Percentiles rank a stretch among this genome's conserved stretches.
phyloP scores from a whole-genome alignment of 2,113 vertebrate genomes.

The Myodes glareolus region DNA sequence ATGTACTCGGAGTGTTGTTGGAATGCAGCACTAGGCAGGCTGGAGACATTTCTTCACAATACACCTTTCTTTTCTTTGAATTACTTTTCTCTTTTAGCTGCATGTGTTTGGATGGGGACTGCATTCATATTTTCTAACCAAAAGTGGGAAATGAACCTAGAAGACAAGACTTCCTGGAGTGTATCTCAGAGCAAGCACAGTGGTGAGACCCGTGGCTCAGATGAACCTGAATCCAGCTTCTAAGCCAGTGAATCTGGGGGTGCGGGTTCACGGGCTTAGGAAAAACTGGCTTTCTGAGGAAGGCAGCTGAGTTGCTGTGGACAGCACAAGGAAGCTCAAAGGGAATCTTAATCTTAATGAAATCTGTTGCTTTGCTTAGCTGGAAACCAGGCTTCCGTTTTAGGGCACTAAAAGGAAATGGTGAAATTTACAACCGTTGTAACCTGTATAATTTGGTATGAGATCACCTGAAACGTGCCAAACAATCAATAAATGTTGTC shows the following conservation, averaged over 20 bases:
- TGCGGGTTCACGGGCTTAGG: neutral
- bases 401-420: neutral
- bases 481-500: neutral
- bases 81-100: neutral
- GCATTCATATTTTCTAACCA: neutral
- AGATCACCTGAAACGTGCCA: neutral
- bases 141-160: neutral
- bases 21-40: neutral
- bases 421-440: constrained; percentile 7
- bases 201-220: neutral
- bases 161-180: neutral
- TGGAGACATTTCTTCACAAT: neutral
- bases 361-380: neutral
- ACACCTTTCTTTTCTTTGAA: neutral
- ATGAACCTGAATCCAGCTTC: neutral
- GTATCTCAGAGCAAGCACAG: neutral
- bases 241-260: neutral
- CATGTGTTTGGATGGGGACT: neutral
- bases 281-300: neutral
- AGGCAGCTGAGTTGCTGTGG: neutral
- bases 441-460: neutral
- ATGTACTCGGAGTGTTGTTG: neutral
- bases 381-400: neutral
- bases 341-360: neutral
- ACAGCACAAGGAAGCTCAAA: neutral